Base-by-base conservation (phyloP, 2,797 vertebrate species). In the Pseudotriccus pelzelni region DNA sequence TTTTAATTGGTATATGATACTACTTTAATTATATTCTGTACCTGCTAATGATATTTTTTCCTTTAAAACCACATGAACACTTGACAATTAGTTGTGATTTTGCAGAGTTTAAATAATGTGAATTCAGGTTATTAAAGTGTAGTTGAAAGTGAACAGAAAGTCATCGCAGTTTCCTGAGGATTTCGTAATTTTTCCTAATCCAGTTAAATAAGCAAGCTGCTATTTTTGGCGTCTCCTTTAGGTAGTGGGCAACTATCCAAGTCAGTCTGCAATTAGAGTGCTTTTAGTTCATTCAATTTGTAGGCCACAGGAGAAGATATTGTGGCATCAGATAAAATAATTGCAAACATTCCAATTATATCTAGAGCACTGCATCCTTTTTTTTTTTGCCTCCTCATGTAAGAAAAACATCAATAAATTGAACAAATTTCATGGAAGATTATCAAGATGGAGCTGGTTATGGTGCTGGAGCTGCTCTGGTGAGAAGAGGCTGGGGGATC, bases 271-370 rank as follows among this genome's bases (percentile, higher is more conserved):
- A 92, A 67, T 87, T 77, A 80, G 75, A 83, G 56, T 70, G 47
- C 81, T 94, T 91, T 92, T 93, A 92, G 41, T 70, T 84, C 59
- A 76, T 92, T 53, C 72, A 80, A 39, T 95, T 50, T 90, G 30
- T 84, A 84, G 68, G 25, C 67, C 39, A 58, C 41, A 58, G 74
- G 63, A 84, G 47, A 84, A 95, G 60, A 79, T 63, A 74, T 25
- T 24, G 8, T 82, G 24, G 14, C 70, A 89, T 77, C 81, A 89
- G n/a, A 84, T 75, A 47, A 94, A 93, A 88, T 86, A 75, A 90
- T 76, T 93, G 41, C 55, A 76, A 84, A 80, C 30, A 49, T 79
- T 82, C 60, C 49, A 52, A 44, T 34, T 46, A 21, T 28, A 41
- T 90, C 47, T 88, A 64, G 66, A 81, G 67, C 52, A 68, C 10